Evolutionary conservation across 2,113 vertebrate species (phyloP).

Genomic region (Scolopax mira): DNA sequence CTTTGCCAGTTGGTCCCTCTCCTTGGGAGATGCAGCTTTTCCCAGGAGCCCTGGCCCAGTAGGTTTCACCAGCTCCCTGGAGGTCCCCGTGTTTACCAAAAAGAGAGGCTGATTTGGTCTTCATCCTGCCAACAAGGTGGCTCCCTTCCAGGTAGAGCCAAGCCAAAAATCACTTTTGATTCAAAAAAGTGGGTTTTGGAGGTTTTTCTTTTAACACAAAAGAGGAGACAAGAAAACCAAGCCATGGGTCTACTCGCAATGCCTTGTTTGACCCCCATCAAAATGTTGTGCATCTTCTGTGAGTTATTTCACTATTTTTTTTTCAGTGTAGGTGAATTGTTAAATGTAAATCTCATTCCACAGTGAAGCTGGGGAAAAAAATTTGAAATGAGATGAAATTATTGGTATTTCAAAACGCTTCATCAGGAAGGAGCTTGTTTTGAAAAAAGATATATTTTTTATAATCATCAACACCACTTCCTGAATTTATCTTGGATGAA

Average conservation of each 20-base stretch:
- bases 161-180: not conserved
- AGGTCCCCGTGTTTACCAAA: not conserved
- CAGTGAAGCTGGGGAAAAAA: not conserved
- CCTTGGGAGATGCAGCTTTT: not conserved
- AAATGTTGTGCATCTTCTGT: not conserved
- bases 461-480: not conserved
- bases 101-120: not conserved
- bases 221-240: not conserved
- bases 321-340: not conserved
- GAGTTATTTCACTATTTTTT: not conserved
- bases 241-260: not conserved
- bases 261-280: not conserved
- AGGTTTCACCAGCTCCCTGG: not conserved
- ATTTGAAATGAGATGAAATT: not conserved
- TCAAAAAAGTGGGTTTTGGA: not conserved
- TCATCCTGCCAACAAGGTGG: not conserved
- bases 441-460: not conserved
- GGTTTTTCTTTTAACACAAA: not conserved
- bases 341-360: not conserved
- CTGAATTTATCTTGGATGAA: not conserved
- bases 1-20: not conserved
- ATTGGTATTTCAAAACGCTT: not conserved
- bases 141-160: not conserved
- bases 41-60: not conserved
- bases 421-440: not conserved